These are phyloP conservation scores for Lasioglossum pauxillum DNA, from an alignment of 2,888 invertebrate genomes.

Conservation along the genomic window DNA sequence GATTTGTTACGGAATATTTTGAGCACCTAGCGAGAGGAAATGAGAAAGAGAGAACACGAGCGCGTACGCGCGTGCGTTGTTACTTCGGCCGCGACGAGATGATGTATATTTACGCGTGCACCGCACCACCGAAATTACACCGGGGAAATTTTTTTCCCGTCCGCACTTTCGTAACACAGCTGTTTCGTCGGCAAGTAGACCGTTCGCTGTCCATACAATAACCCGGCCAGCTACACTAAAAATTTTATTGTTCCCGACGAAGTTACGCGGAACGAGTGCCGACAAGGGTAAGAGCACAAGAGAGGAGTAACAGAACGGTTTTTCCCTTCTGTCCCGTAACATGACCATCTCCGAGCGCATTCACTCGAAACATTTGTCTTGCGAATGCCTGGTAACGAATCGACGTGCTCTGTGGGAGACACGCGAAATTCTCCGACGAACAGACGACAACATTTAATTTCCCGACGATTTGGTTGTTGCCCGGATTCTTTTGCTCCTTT, in stretches of 20 bases:
- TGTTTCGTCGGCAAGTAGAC: constrained; percentile 40
- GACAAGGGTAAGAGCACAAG: background rate
- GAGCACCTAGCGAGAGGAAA: constrained; percentile 5
- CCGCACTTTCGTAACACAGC: constrained; percentile 49
- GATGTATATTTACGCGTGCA: constrained; percentile 55
- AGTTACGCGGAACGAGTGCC: constrained; percentile 33
- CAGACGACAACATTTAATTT: constrained; percentile 1
- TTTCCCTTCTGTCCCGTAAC: background rate
- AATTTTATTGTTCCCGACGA: constrained; percentile 53
- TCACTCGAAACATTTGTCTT: constrained; percentile 33
- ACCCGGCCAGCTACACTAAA: constrained; percentile 47
- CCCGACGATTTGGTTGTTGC: background rate
- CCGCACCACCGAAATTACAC: constrained; percentile 52
- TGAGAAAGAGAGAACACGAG: background rate
- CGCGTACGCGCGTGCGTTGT: constrained; percentile 15
- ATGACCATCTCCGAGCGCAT: background rate
- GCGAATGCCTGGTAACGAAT: constrained; percentile 20
- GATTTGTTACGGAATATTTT: constrained; percentile 31
- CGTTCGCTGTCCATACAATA: constrained; percentile 56
- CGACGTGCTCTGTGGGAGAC: constrained; percentile 9
- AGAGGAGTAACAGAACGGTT: background rate
- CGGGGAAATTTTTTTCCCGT: constrained; percentile 34
- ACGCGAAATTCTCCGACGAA: background rate
- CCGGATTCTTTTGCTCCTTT: background rate
- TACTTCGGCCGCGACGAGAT: constrained; percentile 37